phyloP scores from a whole-genome alignment of 2,113 vertebrate species.

The Sus scrofa region DNA sequence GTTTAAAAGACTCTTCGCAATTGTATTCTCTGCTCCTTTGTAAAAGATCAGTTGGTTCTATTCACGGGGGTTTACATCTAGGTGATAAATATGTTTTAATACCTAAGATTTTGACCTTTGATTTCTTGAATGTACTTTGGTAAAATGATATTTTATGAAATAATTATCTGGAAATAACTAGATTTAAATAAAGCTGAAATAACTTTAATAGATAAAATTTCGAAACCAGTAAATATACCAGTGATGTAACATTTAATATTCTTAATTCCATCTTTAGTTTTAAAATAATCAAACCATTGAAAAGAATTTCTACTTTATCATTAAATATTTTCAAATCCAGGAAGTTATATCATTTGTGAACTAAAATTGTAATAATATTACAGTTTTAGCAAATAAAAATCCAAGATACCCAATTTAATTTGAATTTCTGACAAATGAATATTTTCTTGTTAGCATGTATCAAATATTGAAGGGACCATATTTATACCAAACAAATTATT shows the following conservation, averaged over 20 bases:
- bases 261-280: not conserved
- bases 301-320: not conserved
- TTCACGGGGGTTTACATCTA: not conserved
- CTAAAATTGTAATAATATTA: not conserved
- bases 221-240: not conserved
- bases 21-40: not conserved
- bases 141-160: not conserved
- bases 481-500: not conserved
- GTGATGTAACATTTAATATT: not conserved
- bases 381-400: not conserved
- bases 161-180: not conserved
- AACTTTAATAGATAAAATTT: not conserved
- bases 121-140: not conserved
- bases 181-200: not conserved
- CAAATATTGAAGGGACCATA: not conserved
- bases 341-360: not conserved
- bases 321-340: not conserved
- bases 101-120: not conserved
- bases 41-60: not conserved
- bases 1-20: not conserved
- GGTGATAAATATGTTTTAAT: not conserved
- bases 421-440: not conserved
- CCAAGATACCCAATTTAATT: not conserved
- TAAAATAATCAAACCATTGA: not conserved
- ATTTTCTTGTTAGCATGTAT: not conserved